Evolutionary conservation across 2,797 vertebrate genomes (phyloP).

Genomic region (Chelon auratus): DNA sequence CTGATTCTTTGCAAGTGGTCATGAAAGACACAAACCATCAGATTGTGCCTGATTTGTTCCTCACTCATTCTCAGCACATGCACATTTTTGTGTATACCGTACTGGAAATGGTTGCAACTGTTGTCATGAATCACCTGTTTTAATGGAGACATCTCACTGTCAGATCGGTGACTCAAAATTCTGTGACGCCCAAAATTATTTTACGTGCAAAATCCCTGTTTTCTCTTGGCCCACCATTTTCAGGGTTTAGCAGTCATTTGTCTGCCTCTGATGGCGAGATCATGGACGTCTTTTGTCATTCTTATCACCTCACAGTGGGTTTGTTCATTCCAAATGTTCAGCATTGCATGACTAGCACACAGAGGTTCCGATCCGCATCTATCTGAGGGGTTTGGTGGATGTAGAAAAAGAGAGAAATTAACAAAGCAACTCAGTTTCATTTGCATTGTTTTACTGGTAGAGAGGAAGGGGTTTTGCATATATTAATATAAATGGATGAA

Average conservation of each 20-base stretch:
- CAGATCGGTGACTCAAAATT: neutral
- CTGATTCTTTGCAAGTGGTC: too few relatives aligned
- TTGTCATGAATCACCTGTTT: neutral
- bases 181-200: neutral
- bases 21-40: too few relatives aligned
- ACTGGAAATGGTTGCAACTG: too few relatives aligned
- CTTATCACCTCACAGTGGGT: constrained; percentile 21
- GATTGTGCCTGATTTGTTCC: too few relatives aligned
- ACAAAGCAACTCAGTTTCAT: constrained; percentile 61
- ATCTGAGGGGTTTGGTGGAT: constrained; percentile 23
- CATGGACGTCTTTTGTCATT: constrained; percentile 29
- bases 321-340: constrained; percentile 41
- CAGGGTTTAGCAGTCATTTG: neutral
- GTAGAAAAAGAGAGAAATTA: constrained; percentile 49
- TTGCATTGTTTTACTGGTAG: constrained; percentile 65
- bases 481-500: constrained; percentile 78
- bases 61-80: too few relatives aligned
- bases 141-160: neutral
- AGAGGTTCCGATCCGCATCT: constrained; percentile 44
- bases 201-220: neutral
- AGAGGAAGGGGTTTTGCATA: constrained; percentile 64
- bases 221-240: neutral
- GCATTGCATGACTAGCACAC: constrained; percentile 21
- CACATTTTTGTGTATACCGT: too few relatives aligned
- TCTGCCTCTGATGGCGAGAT: constrained; percentile 3